Evolutionary conservation across 1,140 invertebrate species (phyloP), one percentile per base, ranked within the genome.

Genomic region (Trichogramma pretiosum): DNA sequence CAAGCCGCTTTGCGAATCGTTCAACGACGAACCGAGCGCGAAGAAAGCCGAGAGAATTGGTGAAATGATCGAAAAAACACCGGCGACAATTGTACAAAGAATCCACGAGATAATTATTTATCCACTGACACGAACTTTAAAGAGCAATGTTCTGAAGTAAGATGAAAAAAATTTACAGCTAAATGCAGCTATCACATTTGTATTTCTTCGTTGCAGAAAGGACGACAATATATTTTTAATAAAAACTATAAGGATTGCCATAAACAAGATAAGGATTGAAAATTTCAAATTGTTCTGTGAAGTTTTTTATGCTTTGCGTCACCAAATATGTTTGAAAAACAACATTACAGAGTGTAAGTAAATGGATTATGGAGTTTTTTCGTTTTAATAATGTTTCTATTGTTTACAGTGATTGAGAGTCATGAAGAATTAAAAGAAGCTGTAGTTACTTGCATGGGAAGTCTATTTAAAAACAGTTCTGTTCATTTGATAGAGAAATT

Each of bases 401-500:
- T 14, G 33, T 56, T 67, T 60, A 56, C 36, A 74, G 71, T 72
- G 14, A 61, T 67, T 34, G 10, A 41, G 39, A 55, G 61, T 5
- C 68, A 76, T 19, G 81, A 83, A 62, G 80, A 83, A 58, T 61
- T 81, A 11, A 81, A 81, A 56, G 57, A 76, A 46, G 66, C 60
- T 52, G 67, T 79, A 24, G 61, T 81, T 39, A 62, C 68, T 50
- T 76, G 77, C 52, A 63, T 79, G 3, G 75, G 65, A 13, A 53
- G 63, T 5, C 55, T 82, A 22, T 64, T 78, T 46, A 48, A 73
- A 21, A 63, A 62, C 50, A 53, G 74, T 21, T 69, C 73, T 16
- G 58, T 57, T 0, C 61, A 72, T 32, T 58, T 76, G 17, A 62
- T 76, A 24, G 58, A 73, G 36, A 61, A 61, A 34, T 55, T 82